Evolutionary conservation across 2,113 vertebrate genomes (phyloP).

Genomic region (Emydura subglobosa): DNA sequence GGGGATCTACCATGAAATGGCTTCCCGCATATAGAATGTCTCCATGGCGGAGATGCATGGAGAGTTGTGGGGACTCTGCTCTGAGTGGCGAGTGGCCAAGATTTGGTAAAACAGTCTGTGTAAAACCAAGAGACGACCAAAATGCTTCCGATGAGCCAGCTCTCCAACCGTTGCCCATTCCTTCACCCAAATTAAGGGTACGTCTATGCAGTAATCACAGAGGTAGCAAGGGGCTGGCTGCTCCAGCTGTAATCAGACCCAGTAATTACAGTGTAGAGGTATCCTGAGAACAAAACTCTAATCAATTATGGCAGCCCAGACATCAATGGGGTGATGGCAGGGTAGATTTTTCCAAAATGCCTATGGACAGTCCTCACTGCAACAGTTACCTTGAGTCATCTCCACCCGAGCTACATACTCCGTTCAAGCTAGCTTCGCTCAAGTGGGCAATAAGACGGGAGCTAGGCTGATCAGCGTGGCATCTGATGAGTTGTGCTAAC

Average conservation of each 20-base stretch:
- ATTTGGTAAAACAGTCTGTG: not conserved
- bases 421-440: too few species aligned
- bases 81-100: not conserved
- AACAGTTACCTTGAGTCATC: too few species aligned
- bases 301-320: not conserved
- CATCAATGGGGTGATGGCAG: not conserved
- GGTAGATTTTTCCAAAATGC: too few species aligned
- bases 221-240: too few species aligned
- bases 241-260: too few species aligned
- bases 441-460: too few species aligned
- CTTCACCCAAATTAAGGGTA: not conserved
- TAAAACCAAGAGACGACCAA: accelerated
- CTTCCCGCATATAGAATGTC: accelerated
- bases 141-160: accelerated
- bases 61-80: accelerated
- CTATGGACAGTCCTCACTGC: too few species aligned
- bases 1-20: accelerated
- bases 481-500: too few species aligned
- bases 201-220: not conserved
- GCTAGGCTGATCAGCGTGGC: too few species aligned
- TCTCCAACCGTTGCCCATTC: not conserved
- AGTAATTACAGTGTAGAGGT: too few species aligned
- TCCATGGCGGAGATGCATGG: accelerated
- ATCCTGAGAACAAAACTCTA: too few species aligned
- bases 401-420: too few species aligned